These are phyloP conservation scores for Epinotia ramella DNA, from an alignment of 2,888 invertebrate genomes.

Conservation along the genomic window DNA sequence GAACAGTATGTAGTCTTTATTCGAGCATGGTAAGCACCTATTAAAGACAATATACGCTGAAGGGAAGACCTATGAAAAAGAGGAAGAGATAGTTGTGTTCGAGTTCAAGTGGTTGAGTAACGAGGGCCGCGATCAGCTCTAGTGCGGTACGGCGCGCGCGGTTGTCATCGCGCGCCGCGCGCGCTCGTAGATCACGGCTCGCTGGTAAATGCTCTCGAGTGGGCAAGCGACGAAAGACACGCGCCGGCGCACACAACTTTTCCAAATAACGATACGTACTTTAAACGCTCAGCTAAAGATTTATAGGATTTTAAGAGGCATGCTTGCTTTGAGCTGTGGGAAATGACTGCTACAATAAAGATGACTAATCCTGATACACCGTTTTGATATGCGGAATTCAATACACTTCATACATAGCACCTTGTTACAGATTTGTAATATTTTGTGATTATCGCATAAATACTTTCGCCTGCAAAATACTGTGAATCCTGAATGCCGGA, in stretches of 20 bases:
- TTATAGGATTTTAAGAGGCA: conserved; percentile 65
- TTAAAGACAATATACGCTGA: background rate
- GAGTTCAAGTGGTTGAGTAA: conserved; percentile 19
- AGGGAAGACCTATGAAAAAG: background rate
- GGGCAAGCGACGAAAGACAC: conserved; percentile 68
- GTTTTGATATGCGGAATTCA: conserved; percentile 7
- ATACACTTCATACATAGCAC: background rate
- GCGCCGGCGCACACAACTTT: conserved; percentile 58
- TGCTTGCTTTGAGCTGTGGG: conserved; percentile 42
- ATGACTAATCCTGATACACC: conserved; percentile 32
- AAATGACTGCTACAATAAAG: conserved; percentile 30
- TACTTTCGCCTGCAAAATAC: conserved; percentile 72
- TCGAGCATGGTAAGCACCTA: background rate
- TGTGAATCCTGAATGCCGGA: conserved; percentile 82
- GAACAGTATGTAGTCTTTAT: background rate
- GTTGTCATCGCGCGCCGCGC: conserved; percentile 73
- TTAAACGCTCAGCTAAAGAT: conserved; percentile 66
- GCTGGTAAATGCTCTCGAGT: conserved; percentile 75
- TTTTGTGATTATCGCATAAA: conserved; percentile 29
- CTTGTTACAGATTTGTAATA: conserved; percentile 3
- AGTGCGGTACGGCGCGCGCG: conserved; percentile 51
- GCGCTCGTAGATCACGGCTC: conserved; percentile 70
- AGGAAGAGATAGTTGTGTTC: conserved; percentile 28
- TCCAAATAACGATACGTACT: conserved; percentile 58
- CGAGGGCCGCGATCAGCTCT: too few species aligned